Conservation (phyloP, 1,140 invertebrate species). For the Papilio helenus region DNA sequence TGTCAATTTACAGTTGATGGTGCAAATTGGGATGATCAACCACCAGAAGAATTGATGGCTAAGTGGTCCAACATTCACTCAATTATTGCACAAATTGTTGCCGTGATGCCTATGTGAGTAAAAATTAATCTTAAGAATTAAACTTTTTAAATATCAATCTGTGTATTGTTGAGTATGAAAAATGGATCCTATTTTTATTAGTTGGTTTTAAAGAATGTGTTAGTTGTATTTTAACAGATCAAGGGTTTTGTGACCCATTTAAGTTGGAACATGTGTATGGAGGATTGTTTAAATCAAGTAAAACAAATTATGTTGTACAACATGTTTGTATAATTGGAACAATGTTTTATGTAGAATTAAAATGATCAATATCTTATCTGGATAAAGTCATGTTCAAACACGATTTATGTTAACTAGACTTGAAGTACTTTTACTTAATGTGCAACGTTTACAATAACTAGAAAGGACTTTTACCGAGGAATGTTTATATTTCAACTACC, state of each 20-base stretch:
- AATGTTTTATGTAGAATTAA: not conserved
- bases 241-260: no score
- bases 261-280: no score
- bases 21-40: slow-evolving; percentile 71
- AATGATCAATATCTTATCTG: not conserved
- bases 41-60: slow-evolving; percentile 57
- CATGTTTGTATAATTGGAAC: not conserved
- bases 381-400: not conserved
- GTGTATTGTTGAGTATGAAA: no score
- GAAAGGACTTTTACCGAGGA: not conserved
- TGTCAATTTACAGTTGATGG: slow-evolving; percentile 65
- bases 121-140: slow-evolving; percentile 8
- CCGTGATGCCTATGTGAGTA: slow-evolving; percentile 81
- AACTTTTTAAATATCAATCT: no score
- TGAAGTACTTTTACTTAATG: not conserved
- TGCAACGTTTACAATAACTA: not conserved
- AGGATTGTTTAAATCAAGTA: no score
- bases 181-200: no score
- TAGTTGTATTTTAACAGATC: no score
- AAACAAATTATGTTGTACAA: slow-evolving; percentile 25
- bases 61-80: slow-evolving; percentile 77
- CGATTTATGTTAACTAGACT: not conserved
- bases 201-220: no score
- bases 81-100: slow-evolving; percentile 79
- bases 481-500: not conserved